phyloP scores from a whole-genome alignment of 1,140 invertebrate genomes.

The Metopolophium dirhodum region DNA sequence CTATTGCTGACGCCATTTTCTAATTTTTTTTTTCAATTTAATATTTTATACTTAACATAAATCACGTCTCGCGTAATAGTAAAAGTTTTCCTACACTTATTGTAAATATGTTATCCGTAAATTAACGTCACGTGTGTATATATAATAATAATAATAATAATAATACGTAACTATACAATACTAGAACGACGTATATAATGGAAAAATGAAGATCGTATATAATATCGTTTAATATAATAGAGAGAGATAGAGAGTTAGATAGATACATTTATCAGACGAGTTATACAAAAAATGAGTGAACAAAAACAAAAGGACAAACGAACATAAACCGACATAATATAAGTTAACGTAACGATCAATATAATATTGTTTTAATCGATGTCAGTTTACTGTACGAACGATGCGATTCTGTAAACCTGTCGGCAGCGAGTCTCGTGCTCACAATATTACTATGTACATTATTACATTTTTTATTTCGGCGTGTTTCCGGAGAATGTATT shows the following conservation, averaged over 20 bases:
- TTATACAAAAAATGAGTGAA: not conserved
- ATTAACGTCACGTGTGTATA: not conserved
- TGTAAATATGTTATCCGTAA: constrained; percentile 2
- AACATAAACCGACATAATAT: not conserved
- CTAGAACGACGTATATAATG: not conserved
- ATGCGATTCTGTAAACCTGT: not conserved
- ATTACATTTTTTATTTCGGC: not conserved
- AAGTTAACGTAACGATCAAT: not conserved
- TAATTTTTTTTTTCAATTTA: not conserved
- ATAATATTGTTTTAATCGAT: not conserved
- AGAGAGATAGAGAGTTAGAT: not conserved
- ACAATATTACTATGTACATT: not conserved
- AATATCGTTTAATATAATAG: constrained; percentile 3
- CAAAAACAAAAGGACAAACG: not conserved
- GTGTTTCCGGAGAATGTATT: not conserved
- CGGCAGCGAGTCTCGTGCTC: not conserved
- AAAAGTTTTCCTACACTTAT: not conserved
- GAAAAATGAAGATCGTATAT: not conserved
- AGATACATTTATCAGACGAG: not conserved
- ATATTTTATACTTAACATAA: not conserved
- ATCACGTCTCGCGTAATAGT: not conserved
- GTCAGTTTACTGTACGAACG: not conserved
- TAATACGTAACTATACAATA: not conserved
- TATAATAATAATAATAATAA: not conserved
- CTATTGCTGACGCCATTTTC: not conserved